A percentile compares a stretch with the other conserved stretches of the same genome.
Evolutionary conservation across 2,113 vertebrate species (phyloP).

Genomic region (Protobothrops flavoviridis): DNA sequence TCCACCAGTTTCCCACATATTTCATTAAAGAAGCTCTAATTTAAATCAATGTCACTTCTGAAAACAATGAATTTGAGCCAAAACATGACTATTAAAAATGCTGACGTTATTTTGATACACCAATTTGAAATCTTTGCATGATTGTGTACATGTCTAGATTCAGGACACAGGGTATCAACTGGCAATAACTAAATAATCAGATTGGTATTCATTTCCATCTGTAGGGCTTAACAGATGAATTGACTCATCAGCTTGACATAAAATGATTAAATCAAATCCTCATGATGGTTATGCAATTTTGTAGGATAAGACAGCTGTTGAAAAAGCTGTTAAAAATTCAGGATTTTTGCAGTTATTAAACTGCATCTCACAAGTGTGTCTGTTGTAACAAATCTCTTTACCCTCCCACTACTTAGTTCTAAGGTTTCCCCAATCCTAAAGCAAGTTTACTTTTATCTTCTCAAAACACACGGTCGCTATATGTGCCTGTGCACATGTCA

Average conservation of each 20-base stretch:
- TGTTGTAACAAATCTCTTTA: not conserved
- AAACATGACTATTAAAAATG: too few species aligned
- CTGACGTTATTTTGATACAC: not conserved
- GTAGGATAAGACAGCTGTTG: constrained; percentile 22
- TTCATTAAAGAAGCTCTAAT: not conserved
- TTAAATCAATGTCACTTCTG: not conserved
- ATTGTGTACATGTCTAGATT: not conserved
- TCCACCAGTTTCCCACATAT: not conserved
- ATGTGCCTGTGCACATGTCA: not conserved
- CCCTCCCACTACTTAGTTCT: constrained; percentile 16
- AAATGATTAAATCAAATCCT: constrained; percentile 64
- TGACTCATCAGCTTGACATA: constrained; percentile 48
- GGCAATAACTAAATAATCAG: constrained; percentile 42
- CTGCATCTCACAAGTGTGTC: not conserved
- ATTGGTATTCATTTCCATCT: constrained; percentile 36
- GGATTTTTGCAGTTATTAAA: fast-evolving
- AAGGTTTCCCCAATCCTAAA: not conserved
- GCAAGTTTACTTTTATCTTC: not conserved
- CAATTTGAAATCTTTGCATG: constrained; percentile 19
- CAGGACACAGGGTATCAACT: constrained; percentile 20
- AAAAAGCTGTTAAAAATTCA: constrained; percentile 7
- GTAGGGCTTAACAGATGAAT: constrained; percentile 62
- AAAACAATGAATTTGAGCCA: not conserved
- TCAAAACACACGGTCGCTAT: not conserved
- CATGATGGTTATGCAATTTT: constrained; percentile 39